Percentiles rank a stretch among this genome's conserved stretches.
phyloP scores from a whole-genome alignment of 2,888 invertebrate species.

The Ceramica pisi region DNA sequence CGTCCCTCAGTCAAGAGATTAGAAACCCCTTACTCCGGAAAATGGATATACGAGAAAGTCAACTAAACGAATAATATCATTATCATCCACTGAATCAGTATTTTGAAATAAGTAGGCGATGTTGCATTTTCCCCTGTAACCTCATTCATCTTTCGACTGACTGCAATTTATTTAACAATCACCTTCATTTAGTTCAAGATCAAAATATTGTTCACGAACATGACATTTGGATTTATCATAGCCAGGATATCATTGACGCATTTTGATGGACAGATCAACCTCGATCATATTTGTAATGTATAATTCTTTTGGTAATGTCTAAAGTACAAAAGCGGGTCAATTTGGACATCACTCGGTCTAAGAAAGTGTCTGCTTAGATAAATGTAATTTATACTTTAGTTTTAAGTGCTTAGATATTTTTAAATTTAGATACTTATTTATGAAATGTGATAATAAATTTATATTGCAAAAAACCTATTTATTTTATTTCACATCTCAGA shows the following conservation, averaged over 20 bases:
- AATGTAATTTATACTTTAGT: conserved; percentile 86
- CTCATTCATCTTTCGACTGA: conserved; percentile 69
- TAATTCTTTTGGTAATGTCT: conserved; percentile 66
- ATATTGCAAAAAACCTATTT: conserved; percentile 69
- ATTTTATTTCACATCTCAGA: neutral
- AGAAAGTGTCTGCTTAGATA: conserved; percentile 79
- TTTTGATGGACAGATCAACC: conserved; percentile 67
- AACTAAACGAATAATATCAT: conserved; percentile 72
- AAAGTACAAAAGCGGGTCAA: conserved; percentile 75
- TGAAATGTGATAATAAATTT: conserved; percentile 90
- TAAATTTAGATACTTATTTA: conserved; percentile 86
- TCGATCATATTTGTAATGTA: conserved; percentile 65
- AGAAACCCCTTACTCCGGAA: conserved; percentile 88
- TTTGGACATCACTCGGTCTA: conserved; percentile 64
- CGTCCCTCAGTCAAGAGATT: conserved; percentile 85
- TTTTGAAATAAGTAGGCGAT: conserved; percentile 81
- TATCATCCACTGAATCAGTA: conserved; percentile 83
- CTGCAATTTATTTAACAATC: conserved; percentile 71
- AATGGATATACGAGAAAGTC: conserved; percentile 87
- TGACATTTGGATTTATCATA: conserved; percentile 79
- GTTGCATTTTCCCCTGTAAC: conserved; percentile 59
- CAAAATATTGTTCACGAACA: conserved; percentile 78
- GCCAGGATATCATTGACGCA: conserved; percentile 63
- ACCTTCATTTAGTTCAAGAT: conserved; percentile 74
- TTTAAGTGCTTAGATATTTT: conserved; percentile 81